phyloP scores from a whole-genome alignment of 1,140 invertebrate species.

The Drosophila prosaltans region DNA sequence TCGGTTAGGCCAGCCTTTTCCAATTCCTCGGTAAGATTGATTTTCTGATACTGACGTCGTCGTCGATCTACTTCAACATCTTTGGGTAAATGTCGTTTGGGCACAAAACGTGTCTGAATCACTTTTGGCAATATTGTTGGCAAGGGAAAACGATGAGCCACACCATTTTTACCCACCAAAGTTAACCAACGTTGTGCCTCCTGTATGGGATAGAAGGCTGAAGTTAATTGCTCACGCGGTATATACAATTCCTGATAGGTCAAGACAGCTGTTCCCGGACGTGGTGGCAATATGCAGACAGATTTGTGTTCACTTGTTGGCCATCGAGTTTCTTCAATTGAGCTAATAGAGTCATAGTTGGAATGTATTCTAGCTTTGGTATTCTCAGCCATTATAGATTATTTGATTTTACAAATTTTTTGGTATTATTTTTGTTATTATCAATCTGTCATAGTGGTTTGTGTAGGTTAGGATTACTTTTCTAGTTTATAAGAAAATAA shows the following conservation, averaged over 20 bases:
- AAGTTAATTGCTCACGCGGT: conserved; percentile 54
- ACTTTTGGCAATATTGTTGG: conserved; percentile 77
- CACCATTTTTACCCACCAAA: conserved; percentile 53
- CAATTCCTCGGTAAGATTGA: conserved; percentile 62
- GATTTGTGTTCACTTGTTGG: background rate
- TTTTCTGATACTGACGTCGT: conserved; percentile 62
- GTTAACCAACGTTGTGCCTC: conserved; percentile 78
- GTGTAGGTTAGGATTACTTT: background rate
- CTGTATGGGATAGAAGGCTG: conserved; percentile 60
- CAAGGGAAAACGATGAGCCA: conserved; percentile 67
- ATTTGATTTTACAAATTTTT: background rate
- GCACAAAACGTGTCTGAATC: conserved; percentile 65
- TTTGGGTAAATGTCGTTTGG: conserved; percentile 67
- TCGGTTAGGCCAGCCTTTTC: conserved; percentile 53
- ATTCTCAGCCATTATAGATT: background rate
- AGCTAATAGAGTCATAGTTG: background rate
- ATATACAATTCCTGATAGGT: conserved; percentile 63
- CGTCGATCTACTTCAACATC: conserved; percentile 78
- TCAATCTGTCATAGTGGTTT: background rate
- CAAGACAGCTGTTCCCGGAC: conserved; percentile 60
- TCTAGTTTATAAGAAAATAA: background rate
- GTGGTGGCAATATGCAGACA: conserved; percentile 66
- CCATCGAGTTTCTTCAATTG: background rate
- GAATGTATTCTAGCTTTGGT: background rate
- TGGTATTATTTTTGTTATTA: background rate